Evolutionary conservation across 2,888 invertebrate genomes (phyloP), one percentile per base, ranked within the genome.

Genomic region (Xestia ashworthii): DNA sequence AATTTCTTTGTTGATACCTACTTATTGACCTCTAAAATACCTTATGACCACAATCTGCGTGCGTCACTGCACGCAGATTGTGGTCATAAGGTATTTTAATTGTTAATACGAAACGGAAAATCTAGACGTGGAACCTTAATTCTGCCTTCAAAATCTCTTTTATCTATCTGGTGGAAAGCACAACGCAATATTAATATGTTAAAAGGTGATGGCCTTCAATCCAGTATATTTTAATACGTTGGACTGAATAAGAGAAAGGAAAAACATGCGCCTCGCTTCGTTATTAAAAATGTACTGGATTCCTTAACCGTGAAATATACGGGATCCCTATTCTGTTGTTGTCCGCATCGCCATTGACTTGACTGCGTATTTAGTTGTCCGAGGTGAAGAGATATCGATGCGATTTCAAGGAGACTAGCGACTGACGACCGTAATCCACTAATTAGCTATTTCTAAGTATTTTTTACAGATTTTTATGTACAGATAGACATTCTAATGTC

Each of bases 351-450:
- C 38, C 38, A 74, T 67, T 46, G 67, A 74, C 14, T 60, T 38
- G 53, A 58, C 41, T 58, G 44, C 50, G 32, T 58, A 71, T 74
- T 78, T 32, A 53, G 22, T n/a, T 6, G 46, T 41, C 53, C n/a
- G 14, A 75, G 38, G 71, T 32, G 14, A 78, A 66, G n/a, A 53
- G 32, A 81, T 53, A 74, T 48, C 50, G 16, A 46, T 68, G 32
- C 41, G 65, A 50, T 19, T 71, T 44, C 41, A 83, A 75, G 65
- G 66, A 64, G 65, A 85, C 80, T 53, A 74, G 32, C 69, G n/a
- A 53, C 41, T 48, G 67, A 60, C 38, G 38, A 71, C n/a, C 12
- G 16, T 71, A 71, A 75, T 82, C 76, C 46, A 62, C 68, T n/a
- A 46, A 78, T 83, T 55, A 65, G n/a, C 19, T 64, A 78, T 60